phyloP scores from a whole-genome alignment of 2,797 vertebrate genomes.

The Morelia viridis region DNA sequence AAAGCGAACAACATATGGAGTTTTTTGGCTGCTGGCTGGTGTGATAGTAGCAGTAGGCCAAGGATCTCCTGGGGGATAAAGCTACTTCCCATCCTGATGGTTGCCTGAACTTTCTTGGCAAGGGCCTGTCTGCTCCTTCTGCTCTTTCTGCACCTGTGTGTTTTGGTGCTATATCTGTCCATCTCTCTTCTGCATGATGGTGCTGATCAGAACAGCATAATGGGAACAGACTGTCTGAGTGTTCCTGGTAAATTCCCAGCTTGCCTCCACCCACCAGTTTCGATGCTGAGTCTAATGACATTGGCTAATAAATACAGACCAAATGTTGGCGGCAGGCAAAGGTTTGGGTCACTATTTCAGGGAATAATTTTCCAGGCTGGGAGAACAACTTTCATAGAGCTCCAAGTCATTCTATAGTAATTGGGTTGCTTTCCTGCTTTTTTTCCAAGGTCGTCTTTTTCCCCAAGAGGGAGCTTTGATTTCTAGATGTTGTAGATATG shows the following conservation, averaged over 20 bases:
- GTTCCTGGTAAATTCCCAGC: not conserved
- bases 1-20: not conserved
- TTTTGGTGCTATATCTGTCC: not conserved
- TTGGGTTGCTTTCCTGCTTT: not conserved
- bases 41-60: not conserved
- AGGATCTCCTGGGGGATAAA: not conserved
- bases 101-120: not conserved
- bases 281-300: not conserved
- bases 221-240: not conserved
- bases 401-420: not conserved
- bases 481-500: not conserved
- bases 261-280: not conserved
- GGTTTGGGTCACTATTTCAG: not conserved
- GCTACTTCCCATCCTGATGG: too few species aligned
- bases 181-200: not conserved
- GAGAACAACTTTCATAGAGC: not conserved
- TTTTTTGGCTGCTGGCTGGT: not conserved
- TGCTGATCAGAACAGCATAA: not conserved
- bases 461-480: not conserved
- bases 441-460: not conserved
- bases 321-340: not conserved
- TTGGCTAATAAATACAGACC: not conserved
- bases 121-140: not conserved
- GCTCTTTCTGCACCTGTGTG: not conserved
- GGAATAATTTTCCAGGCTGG: not conserved